Evolutionary conservation across 2,888 invertebrate genomes (phyloP).

Genomic region (Philereme vetulata): DNA sequence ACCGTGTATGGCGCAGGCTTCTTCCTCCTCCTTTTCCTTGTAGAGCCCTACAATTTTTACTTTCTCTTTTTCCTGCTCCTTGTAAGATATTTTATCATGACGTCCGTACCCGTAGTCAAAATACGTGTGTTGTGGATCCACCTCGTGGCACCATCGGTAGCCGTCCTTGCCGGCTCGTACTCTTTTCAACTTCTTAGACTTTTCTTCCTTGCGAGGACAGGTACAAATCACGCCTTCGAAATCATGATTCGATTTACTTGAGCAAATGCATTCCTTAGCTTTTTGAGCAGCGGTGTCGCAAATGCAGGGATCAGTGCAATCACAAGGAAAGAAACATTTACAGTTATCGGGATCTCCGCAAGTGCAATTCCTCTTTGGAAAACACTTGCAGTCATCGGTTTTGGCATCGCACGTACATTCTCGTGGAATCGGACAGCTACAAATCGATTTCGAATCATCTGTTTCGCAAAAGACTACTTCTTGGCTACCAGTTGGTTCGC

Average conservation of each 20-base stretch:
- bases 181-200: conserved; percentile 57
- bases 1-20: conserved; percentile 52
- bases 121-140: conserved; percentile 71
- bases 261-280: conserved; percentile 57
- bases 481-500: conserved; percentile 51
- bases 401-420: conserved; percentile 56
- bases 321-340: conserved; percentile 61
- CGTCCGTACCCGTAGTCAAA: conserved; percentile 71
- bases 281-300: conserved; percentile 53
- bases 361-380: conserved; percentile 54
- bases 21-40: conserved; percentile 42
- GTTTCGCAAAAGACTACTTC: conserved; percentile 48
- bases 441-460: conserved; percentile 55
- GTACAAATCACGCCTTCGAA: conserved; percentile 48
- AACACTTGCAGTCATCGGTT: conserved; percentile 56
- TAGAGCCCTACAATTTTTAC: conserved; percentile 64
- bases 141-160: conserved; percentile 72
- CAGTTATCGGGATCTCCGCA: conserved; percentile 67
- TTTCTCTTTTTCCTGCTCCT: conserved; percentile 52
- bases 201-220: conserved; percentile 48
- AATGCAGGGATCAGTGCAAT: conserved; percentile 63
- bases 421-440: conserved; percentile 52
- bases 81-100: conserved; percentile 60
- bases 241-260: conserved; percentile 45
- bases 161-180: conserved; percentile 67